These are phyloP conservation scores for Macropis europaea DNA, from an alignment of 2,888 invertebrate species.

Conservation along the genomic window DNA sequence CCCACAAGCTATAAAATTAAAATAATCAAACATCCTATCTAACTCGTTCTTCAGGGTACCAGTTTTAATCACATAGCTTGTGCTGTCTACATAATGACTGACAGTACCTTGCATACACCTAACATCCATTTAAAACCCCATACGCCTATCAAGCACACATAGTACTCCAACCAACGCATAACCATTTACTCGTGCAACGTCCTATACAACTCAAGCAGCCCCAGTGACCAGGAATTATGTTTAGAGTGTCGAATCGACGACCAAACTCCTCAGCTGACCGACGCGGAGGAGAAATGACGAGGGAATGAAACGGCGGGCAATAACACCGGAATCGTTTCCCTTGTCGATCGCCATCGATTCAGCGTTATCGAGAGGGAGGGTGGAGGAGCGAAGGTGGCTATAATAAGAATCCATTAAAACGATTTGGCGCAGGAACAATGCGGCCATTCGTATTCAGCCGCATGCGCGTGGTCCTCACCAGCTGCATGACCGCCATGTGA, in stretches of 20 bases:
- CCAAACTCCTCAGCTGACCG: background rate
- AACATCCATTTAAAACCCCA: too few relatives aligned
- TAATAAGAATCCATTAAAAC: slow-evolving; percentile 62
- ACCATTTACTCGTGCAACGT: too few relatives aligned
- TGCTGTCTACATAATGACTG: too few relatives aligned
- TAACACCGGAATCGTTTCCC: slow-evolving; percentile 33
- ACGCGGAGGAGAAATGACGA: slow-evolving; percentile 10
- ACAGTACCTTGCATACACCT: too few relatives aligned
- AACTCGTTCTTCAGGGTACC: too few relatives aligned
- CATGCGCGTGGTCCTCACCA: slow-evolving; percentile 47
- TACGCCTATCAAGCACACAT: too few relatives aligned
- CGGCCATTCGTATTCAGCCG: slow-evolving; percentile 62
- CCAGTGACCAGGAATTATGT: too few relatives aligned
- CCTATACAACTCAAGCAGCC: too few relatives aligned
- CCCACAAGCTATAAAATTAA: too few relatives aligned
- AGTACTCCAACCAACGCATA: too few relatives aligned
- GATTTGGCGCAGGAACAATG: slow-evolving; percentile 60
- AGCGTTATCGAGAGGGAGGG: slow-evolving; percentile 14
- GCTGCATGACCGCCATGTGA: slow-evolving; percentile 65
- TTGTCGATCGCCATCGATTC: slow-evolving; percentile 25
- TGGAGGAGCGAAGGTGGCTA: slow-evolving; percentile 53
- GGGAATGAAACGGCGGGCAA: slow-evolving; percentile 22
- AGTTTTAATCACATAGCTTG: too few relatives aligned
- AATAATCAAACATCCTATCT: too few relatives aligned
- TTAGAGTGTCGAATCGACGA: background rate